Base-by-base conservation (phyloP, 2,113 vertebrate genomes). In the Sceloporus undulatus region DNA sequence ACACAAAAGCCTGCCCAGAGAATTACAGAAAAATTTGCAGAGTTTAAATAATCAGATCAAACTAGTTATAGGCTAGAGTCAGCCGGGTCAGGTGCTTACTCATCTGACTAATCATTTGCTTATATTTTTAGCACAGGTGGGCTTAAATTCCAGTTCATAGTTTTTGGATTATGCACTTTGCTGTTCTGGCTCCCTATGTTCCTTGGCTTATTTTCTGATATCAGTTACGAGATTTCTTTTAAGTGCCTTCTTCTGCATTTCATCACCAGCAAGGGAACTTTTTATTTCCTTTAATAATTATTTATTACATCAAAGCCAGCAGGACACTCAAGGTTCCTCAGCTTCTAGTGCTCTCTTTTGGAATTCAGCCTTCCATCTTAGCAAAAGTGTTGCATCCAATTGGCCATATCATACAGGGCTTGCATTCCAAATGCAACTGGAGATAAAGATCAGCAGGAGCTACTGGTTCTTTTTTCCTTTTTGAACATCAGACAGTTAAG, bases 291-390 rank as follows among this genome's bases (percentile, higher is more conserved):
- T 87, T 65, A 54, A 91, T 92, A 92, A 92, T 90, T 90, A 89
- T 94, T 95, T 94, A 93, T 93, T 93, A 91, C 93, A 91, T 89
- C 91, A 93, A 89, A 90, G 77, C 13, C 84, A 94, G 90, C 0
- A 77, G 23, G 0, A 89, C 92, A 88, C 91, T 94, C 88, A 18
- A 87, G 88, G 91, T 92, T 92, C 92, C 93, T 94, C 66, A 88
- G 92, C 86, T 94, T 95, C 91, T 89, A 93, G 91, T 93, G 92
- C 92, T 91, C 87, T 90, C 91, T 93, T 93, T 84, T 94, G 93
- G 91, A 90, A 89, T 87, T 74, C 92, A 93, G 94, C 90, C 87
- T 85, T 88, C 1, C 1, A 68, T 92, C 92, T 62, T 93, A 86
- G 84, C 87, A 56, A 91, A 82, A 88, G 92, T 89, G 93, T 88